Percentiles rank a stretch among this genome's conserved stretches.
Evolutionary conservation across 2,888 invertebrate genomes (phyloP).

Genomic region (Phalera bucephala): DNA sequence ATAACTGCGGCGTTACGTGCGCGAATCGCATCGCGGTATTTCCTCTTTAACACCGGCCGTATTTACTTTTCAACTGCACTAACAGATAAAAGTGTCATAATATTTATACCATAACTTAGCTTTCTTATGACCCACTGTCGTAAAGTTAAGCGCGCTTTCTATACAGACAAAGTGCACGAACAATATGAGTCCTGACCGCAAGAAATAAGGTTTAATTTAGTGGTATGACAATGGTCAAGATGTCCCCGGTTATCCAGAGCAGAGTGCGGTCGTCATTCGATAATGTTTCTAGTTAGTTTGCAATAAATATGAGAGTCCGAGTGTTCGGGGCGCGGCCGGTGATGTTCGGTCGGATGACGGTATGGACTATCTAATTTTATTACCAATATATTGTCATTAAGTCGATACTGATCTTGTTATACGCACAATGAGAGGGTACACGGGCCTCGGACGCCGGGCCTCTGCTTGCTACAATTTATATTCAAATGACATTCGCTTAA

Average conservation of each 20-base stretch:
- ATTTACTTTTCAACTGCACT: slow-evolving; percentile 74
- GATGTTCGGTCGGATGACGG: slow-evolving; percentile 74
- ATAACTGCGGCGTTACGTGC: slow-evolving; percentile 39
- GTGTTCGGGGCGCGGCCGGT: slow-evolving; percentile 47
- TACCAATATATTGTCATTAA: slow-evolving; percentile 84
- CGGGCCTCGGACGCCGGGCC: slow-evolving; percentile 52
- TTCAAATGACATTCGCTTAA: slow-evolving; percentile 79
- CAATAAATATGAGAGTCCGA: slow-evolving; percentile 77
- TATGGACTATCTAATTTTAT: slow-evolving; percentile 82
- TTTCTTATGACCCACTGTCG: slow-evolving; percentile 75
- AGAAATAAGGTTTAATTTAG: slow-evolving; percentile 60
- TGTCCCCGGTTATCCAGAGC: slow-evolving; percentile 59
- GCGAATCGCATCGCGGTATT: slow-evolving; percentile 50
- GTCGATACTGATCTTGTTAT: slow-evolving; percentile 83
- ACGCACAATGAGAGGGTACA: slow-evolving; percentile 79
- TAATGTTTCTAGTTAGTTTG: slow-evolving; percentile 79
- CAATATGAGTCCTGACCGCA: slow-evolving; percentile 49
- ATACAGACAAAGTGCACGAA: slow-evolving; percentile 34
- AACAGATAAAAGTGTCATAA: slow-evolving; percentile 80
- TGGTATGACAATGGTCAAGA: slow-evolving; percentile 42
- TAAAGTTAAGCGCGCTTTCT: slow-evolving; percentile 72
- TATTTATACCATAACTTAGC: slow-evolving; percentile 78
- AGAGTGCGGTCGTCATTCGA: slow-evolving; percentile 65
- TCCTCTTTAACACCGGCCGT: slow-evolving; percentile 48
- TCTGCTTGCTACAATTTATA: slow-evolving; percentile 74